Evolutionary conservation across 1,140 invertebrate species (phyloP), one percentile per base, ranked within the genome.

Genomic region (Hyposmocoma kahamanoa): DNA sequence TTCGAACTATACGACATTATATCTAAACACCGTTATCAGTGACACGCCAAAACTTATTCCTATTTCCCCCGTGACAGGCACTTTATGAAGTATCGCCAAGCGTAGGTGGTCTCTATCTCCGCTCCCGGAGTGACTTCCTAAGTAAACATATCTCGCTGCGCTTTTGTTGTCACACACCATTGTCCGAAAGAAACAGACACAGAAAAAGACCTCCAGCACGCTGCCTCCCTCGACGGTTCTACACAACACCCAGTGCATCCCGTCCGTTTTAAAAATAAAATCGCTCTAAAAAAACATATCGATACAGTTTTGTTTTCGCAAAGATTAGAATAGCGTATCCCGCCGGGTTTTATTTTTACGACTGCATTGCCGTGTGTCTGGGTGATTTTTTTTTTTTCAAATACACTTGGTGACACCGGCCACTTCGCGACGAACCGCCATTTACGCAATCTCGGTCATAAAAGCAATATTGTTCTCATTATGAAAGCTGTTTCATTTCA

Each of bases 131-230:
- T 50, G 32, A 46, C 52, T 59, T 41, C 59, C 59, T 62, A 62
- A 69, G 69, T 70, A 59, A 72, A 72, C 69, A 72, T 58, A 55
- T 58, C 62, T 65, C 57, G 57, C 64, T 68, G 66, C 50, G 64
- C 66, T 67, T 41, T 72, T 72, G 62, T 71, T 71, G 62, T 61
- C 62, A 46, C 53, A 57, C 53, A 62, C 62, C 46, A 71, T 71
- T 72, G 64, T 69, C 53, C 41, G 36, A 38, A 51, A 48, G 22
- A 20, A 41, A 41, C 32, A 44, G 47, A 52, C 53, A 56, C 50
- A 41, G 51, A 53, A 56, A 50, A 39, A 47, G 60, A 65, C 63
- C 66, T 61, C 58, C 56, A 41, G 36, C 21, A 39, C 24, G 26
- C 17, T 18, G 50, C 59, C 62, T 59, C 59, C 56, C 42, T 41